Evolutionary conservation across 1,140 invertebrate genomes (phyloP).

Genomic region (Eriocheir sinensis): DNA sequence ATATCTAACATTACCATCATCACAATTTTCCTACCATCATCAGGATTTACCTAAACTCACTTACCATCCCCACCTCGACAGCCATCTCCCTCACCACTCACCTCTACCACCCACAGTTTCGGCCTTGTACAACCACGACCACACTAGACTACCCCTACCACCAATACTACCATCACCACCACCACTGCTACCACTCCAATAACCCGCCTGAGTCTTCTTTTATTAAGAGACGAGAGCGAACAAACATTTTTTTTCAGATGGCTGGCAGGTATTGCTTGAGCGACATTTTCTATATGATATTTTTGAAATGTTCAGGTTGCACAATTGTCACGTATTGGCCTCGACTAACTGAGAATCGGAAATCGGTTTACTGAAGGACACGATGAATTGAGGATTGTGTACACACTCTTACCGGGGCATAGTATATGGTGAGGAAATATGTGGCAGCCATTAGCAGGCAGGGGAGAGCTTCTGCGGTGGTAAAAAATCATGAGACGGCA

Average conservation of each 20-base stretch:
- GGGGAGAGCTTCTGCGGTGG: too few species aligned
- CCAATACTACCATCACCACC: too few species aligned
- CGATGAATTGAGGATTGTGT: not conserved
- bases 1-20: too few species aligned
- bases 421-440: too few species aligned
- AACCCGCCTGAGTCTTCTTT: not conserved
- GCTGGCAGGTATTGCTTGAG: not conserved
- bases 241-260: too few species aligned
- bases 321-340: not conserved
- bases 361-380: not conserved
- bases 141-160: too few species aligned
- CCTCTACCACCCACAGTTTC: not conserved
- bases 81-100: not conserved
- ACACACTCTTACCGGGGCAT: too few species aligned
- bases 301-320: not conserved
- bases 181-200: not conserved
- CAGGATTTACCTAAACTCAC: too few species aligned
- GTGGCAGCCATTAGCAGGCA: too few species aligned
- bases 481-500: too few species aligned
- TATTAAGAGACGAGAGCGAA: not conserved
- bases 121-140: too few species aligned
- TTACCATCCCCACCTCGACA: not conserved
- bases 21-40: too few species aligned
- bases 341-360: not conserved
- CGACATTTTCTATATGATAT: not conserved